Evolutionary conservation across 2,113 vertebrate species (phyloP), one percentile per base, ranked within the genome.

Genomic region (Blennius ocellaris): DNA sequence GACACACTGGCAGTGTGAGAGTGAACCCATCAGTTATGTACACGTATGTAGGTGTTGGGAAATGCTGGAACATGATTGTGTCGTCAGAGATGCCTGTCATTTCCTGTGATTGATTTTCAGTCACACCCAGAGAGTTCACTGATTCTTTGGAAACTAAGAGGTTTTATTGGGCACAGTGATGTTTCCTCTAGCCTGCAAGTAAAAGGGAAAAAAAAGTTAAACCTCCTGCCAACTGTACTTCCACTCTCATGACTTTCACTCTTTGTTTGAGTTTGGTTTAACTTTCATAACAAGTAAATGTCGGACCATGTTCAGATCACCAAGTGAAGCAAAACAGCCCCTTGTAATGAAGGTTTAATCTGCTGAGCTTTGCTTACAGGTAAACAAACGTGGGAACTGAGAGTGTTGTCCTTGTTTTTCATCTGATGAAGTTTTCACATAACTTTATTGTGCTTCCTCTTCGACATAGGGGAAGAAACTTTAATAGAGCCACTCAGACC

Each of bases 121-220:
- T 6, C 21, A 38, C n/a, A 65, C 6, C 45, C 36, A 51, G n/a
- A 63, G 30, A 73, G 14, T 44, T 0, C 3, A 6, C 30, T 7
- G 17, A 73, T 63, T 7, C 64, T 38, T 11, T 2, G 21, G 21
- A 57, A 53, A 37, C 36, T 45, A 1, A 7, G 30, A 3, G 45
- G 40, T 60, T 62, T 73, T 1, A 6, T 54, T 58, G 4, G 21
- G 41, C 30, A 43, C 51, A 9, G 5, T 17, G 40, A 12, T 8
- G 0, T 69, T 82, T 84, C 50, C 66, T 63, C 60, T 67, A 67
- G 57, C 38, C 45, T 69, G 60, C 39, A 6, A 5, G n/a, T n/a
- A 38, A 12, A 47, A 43, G 8, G n/a, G n/a, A n/a, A 7, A 30
- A 41, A 0, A 30, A 39, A 16, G 9, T 45, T 45, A 52, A 76